Percentiles rank a stretch among this genome's conserved stretches.
Evolutionary conservation across 2,888 invertebrate genomes (phyloP).

Genomic region (Eupithecia subfuscata): DNA sequence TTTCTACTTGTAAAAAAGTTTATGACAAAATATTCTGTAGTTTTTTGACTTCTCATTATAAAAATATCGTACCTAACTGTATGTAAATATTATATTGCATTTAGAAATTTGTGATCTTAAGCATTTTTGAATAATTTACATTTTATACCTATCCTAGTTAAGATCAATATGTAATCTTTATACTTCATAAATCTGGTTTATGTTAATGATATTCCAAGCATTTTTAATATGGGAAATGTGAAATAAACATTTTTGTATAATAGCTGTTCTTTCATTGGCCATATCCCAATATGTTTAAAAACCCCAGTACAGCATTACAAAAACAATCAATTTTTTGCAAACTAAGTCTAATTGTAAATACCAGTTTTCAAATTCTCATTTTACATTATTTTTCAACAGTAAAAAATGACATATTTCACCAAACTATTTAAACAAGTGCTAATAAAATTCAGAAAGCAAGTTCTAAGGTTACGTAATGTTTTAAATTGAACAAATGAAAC

Average conservation of each 20-base stretch:
- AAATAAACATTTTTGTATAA: slow-evolving; percentile 76
- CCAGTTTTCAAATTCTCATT: no score
- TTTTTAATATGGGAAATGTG: slow-evolving; percentile 63
- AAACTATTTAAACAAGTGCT: not conserved
- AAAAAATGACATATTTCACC: no score
- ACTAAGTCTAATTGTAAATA: not conserved
- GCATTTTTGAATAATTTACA: slow-evolving; percentile 53
- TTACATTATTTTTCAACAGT: not conserved
- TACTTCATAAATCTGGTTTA: slow-evolving; percentile 63
- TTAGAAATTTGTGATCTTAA: slow-evolving; percentile 77
- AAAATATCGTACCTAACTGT: slow-evolving; percentile 16
- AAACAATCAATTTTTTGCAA: not conserved
- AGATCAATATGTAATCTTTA: slow-evolving; percentile 71
- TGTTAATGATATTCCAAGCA: slow-evolving; percentile 62
- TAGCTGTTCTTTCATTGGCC: not conserved
- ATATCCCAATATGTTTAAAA: not conserved
- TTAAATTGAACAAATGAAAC: slow-evolving; percentile 17
- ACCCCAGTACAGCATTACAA: not conserved
- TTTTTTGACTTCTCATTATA: slow-evolving; percentile 51
- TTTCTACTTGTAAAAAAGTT: slow-evolving; percentile 60
- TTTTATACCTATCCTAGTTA: slow-evolving; percentile 62
- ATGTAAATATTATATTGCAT: slow-evolving; percentile 83
- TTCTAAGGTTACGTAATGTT: slow-evolving; percentile 23
- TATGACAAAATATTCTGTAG: slow-evolving; percentile 49
- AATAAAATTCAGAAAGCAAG: not conserved